A percentile compares a stretch with the other conserved stretches of the same genome.
Conservation (phyloP, 2,888 invertebrate species). For the Crocallis elinguaria region DNA sequence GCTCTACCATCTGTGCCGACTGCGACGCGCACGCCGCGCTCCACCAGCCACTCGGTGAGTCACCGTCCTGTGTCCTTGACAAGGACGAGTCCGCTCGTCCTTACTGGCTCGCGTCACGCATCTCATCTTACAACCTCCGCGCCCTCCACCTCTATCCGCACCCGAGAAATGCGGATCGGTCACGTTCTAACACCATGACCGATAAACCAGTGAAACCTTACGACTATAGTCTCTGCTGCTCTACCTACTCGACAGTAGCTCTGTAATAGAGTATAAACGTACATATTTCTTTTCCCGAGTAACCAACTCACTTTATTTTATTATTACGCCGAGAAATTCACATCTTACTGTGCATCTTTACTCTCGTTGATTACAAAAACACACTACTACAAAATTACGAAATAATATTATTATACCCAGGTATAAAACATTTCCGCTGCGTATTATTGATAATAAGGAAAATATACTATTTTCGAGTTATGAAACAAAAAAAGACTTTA, state of each 20-base stretch:
- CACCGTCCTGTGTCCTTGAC: slow-evolving; percentile 49
- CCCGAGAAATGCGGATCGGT: slow-evolving; percentile 13
- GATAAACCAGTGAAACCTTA: slow-evolving; percentile 53
- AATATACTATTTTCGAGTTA: too few species aligned
- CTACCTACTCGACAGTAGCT: background rate
- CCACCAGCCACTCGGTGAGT: slow-evolving; percentile 80
- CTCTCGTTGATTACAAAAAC: too few species aligned
- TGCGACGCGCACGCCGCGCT: slow-evolving; percentile 78
- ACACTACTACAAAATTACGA: too few species aligned
- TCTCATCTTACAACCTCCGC: slow-evolving; percentile 36
- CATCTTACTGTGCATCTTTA: too few species aligned
- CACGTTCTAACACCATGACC: slow-evolving; percentile 37
- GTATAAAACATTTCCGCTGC: too few species aligned
- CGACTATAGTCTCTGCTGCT: slow-evolving; percentile 32
- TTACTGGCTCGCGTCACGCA: slow-evolving; percentile 11
- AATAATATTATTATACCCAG: too few species aligned
- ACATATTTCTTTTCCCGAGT: background rate
- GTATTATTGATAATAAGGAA: too few species aligned
- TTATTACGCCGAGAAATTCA: too few species aligned
- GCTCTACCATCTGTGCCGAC: slow-evolving; percentile 82
- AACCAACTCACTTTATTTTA: too few species aligned
- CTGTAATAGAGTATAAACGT: background rate
- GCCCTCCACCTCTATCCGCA: slow-evolving; percentile 11
- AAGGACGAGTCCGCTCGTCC: slow-evolving; percentile 24
- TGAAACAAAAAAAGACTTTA: too few species aligned